phyloP scores from a whole-genome alignment of 1,140 invertebrate species.

The Micrasema minimum region DNA sequence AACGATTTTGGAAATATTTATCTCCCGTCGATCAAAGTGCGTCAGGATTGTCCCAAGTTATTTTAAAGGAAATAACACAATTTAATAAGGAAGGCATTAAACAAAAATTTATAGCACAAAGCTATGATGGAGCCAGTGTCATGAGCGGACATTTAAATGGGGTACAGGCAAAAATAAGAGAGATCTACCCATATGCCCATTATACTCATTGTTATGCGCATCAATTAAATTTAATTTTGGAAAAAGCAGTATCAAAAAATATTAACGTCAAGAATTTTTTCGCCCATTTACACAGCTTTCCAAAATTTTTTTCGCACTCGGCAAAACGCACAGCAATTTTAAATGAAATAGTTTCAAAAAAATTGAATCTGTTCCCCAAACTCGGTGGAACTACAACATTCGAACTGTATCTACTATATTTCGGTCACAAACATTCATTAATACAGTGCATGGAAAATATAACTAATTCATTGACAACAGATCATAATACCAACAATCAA shows the following conservation, averaged over 20 bases:
- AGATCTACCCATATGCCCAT: not conserved
- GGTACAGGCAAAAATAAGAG: conserved; percentile 1
- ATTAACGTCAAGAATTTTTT: not conserved
- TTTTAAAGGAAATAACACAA: not conserved
- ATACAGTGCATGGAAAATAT: conserved; percentile 7
- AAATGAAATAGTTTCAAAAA: not conserved
- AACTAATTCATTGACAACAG: conserved; percentile 2
- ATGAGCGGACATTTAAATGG: conserved; percentile 3
- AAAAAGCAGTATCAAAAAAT: conserved; percentile 11
- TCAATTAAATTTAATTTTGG: conserved; percentile 5
- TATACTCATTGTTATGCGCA: not conserved
- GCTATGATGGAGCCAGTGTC: conserved; percentile 1
- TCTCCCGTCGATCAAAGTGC: not conserved
- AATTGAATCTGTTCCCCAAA: not conserved
- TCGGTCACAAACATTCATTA: not conserved
- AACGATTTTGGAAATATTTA: conserved; percentile 8
- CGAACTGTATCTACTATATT: conserved; percentile 5
- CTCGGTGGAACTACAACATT: not conserved
- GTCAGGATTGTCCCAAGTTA: not conserved
- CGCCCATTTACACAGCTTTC: conserved; percentile 9
- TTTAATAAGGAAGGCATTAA: not conserved
- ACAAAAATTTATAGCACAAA: conserved; percentile 3
- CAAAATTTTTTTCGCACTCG: conserved; percentile 20
- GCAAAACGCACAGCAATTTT: not conserved
- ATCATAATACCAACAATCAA: conserved; percentile 6